Conservation (phyloP, 2,888 invertebrate genomes). For the Philaethria dido region DNA sequence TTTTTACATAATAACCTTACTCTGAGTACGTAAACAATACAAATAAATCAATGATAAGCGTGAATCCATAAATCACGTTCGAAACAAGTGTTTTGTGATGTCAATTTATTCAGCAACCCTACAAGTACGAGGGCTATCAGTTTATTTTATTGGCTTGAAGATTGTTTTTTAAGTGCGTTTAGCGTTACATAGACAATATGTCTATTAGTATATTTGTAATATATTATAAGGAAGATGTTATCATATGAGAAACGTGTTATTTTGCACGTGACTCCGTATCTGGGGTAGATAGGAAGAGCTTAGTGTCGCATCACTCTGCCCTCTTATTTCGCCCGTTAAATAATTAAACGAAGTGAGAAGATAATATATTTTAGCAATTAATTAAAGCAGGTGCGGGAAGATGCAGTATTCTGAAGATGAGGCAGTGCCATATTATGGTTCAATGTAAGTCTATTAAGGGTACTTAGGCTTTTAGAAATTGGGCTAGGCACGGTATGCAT, state of each 20-base stretch:
- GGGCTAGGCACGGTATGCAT: constrained; percentile 16
- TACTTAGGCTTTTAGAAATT: neutral
- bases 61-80: constrained; percentile 18
- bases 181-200: neutral
- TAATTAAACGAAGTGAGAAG: neutral
- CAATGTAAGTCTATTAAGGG: constrained; percentile 30
- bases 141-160: neutral
- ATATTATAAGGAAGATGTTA: neutral
- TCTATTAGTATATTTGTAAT: too few species aligned
- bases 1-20: neutral
- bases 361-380: neutral
- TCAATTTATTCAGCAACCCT: constrained; percentile 23
- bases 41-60: neutral
- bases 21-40: neutral
- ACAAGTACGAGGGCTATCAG: constrained; percentile 18
- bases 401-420: constrained; percentile 18
- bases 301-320: constrained; percentile 5
- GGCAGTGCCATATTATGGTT: constrained; percentile 30
- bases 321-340: neutral
- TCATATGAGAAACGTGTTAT: neutral
- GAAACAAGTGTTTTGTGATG: constrained; percentile 14
- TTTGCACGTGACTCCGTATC: neutral
- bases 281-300: neutral
- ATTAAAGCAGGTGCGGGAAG: constrained; percentile 30
- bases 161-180: neutral